Evolutionary conservation across 2,888 invertebrate genomes (phyloP).

Genomic region (Acrobasis consociella): DNA sequence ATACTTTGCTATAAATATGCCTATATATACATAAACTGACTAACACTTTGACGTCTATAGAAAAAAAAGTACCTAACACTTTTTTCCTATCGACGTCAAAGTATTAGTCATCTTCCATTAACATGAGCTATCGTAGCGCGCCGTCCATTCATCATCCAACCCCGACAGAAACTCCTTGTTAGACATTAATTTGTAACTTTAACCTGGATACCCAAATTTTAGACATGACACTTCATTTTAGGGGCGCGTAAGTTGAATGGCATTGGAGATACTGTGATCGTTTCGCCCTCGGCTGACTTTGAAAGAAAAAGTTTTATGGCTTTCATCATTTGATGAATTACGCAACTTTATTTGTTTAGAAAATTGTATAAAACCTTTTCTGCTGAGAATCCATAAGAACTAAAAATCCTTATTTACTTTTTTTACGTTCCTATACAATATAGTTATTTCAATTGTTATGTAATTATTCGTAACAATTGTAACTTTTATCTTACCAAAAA

Average conservation of each 20-base stretch:
- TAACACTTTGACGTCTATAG: too few species aligned
- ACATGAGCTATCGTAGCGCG: conserved; percentile 40
- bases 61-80: too few species aligned
- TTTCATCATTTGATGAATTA: not conserved
- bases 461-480: too few species aligned
- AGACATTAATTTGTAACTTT: conserved; percentile 44
- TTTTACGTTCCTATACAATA: too few species aligned
- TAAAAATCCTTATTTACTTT: too few species aligned
- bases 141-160: conserved; percentile 58
- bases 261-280: not conserved
- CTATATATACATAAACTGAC: too few species aligned
- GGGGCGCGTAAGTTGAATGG: not conserved
- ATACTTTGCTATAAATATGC: too few species aligned
- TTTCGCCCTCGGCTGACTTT: not conserved
- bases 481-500: too few species aligned
- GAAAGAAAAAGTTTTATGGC: not conserved
- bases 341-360: not conserved
- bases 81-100: conserved; percentile 9
- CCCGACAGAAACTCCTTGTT: conserved; percentile 45
- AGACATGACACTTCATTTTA: conserved; percentile 9
- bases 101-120: conserved; percentile 35
- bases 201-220: conserved; percentile 22
- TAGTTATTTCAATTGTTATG: too few species aligned
- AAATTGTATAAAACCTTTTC: too few species aligned
- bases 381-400: too few species aligned